Evolutionary conservation across 2,888 invertebrate genomes (phyloP).

Genomic region (Neelides folsomi): DNA sequence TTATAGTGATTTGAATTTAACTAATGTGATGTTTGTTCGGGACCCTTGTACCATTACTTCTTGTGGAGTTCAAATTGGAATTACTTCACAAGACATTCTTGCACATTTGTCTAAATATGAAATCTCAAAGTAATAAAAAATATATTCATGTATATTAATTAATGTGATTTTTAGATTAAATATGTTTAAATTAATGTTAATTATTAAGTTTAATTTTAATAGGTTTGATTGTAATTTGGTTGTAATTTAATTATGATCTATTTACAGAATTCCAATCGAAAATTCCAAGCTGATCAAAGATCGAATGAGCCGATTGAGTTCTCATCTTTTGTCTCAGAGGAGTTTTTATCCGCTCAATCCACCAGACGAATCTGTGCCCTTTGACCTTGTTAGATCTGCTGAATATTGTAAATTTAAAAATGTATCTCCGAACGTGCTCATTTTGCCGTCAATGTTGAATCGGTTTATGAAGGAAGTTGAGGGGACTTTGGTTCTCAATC

Average conservation of each 20-base stretch:
- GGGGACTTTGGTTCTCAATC: slow-evolving; percentile 70
- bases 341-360: slow-evolving; percentile 73
- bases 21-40: slow-evolving; percentile 55
- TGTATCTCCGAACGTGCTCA: slow-evolving; percentile 62
- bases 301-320: slow-evolving; percentile 58
- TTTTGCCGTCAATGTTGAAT: slow-evolving; percentile 72
- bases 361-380: slow-evolving; percentile 48
- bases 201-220: too few species aligned
- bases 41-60: slow-evolving; percentile 70
- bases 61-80: slow-evolving; percentile 59
- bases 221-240: too few species aligned
- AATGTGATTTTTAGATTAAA: too few species aligned
- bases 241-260: not conserved
- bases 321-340: slow-evolving; percentile 62
- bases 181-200: too few species aligned
- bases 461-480: slow-evolving; percentile 66
- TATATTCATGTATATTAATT: too few species aligned
- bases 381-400: slow-evolving; percentile 59
- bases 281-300: slow-evolving; percentile 45
- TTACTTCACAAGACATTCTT: slow-evolving; percentile 69
- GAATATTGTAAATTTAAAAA: slow-evolving; percentile 53
- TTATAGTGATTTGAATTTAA: slow-evolving; percentile 9
- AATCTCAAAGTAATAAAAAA: slow-evolving; percentile 57
- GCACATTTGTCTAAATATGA: slow-evolving; percentile 72
- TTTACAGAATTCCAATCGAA: slow-evolving; percentile 2